Conservation (phyloP, 2,888 invertebrate species). For the Terebella lapidaria region DNA sequence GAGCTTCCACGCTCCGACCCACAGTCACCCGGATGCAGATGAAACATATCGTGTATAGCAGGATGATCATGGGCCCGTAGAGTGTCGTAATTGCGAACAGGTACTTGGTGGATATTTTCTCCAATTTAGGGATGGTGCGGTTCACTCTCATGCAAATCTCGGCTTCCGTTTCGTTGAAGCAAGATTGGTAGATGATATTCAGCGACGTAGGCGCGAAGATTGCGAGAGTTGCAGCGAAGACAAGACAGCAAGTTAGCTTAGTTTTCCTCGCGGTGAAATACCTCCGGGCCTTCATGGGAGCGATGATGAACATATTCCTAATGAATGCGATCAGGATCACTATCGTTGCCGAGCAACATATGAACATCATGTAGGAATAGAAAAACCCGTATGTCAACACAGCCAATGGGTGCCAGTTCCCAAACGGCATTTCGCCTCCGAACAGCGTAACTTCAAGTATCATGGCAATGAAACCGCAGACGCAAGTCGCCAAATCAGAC, state of each 20-base stretch:
- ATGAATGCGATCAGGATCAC: slow-evolving; percentile 12
- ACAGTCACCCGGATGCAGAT: slow-evolving; percentile 7
- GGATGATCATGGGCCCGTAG: slow-evolving; percentile 11
- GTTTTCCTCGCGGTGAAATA: slow-evolving; percentile 1
- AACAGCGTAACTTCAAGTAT: slow-evolving; percentile 10
- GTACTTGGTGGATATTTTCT: neutral
- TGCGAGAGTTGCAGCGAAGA: neutral
- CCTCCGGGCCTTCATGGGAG: slow-evolving; percentile 1
- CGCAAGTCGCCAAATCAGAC: slow-evolving; percentile 9
- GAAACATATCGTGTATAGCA: slow-evolving; percentile 10
- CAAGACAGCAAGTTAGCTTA: neutral
- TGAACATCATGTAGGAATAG: slow-evolving; percentile 10
- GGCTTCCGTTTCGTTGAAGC: slow-evolving; percentile 6
- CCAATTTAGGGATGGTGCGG: neutral
- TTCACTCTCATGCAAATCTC: neutral
- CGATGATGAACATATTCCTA: neutral
- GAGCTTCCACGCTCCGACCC: neutral
- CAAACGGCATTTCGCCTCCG: slow-evolving; percentile 7
- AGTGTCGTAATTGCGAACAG: slow-evolving; percentile 4
- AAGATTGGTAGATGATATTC: slow-evolving; percentile 11
- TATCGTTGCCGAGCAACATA: slow-evolving; percentile 5
- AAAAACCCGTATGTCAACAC: slow-evolving; percentile 8
- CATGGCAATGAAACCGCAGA: slow-evolving; percentile 4
- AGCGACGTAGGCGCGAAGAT: slow-evolving; percentile 8
- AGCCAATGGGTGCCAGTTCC: slow-evolving; percentile 2